Evolutionary conservation across 2,888 invertebrate genomes (phyloP), one percentile per base, ranked within the genome.

Genomic region (Tenthredo scrophulariae): DNA sequence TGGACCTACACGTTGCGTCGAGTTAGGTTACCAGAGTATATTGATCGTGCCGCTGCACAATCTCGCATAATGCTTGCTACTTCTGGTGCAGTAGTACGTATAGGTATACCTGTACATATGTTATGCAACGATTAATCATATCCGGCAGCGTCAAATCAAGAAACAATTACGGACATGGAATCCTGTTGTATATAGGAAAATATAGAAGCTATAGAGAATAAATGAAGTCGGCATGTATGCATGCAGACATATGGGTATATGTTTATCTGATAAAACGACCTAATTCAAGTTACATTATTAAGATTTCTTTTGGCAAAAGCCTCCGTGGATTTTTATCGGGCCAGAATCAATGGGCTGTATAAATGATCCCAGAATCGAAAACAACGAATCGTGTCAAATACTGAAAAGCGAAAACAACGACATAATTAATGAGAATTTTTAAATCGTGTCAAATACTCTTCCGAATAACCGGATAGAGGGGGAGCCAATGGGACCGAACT

Each of bases 391-490:
- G 40, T 62, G 62, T 80, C 80, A 62, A 80, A 77, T 18, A 80
- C 10, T n/a, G 37, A 37, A 37, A 37, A 7, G 37, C 37, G 37
- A 37, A 37, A 37, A 37, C 37, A 62, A 62, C 37, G 58, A 58
- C 15, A 62, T 62, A 40, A 62, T 80, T 9, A 15, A 62, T 3
- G 54, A 4, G 62, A 46, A 80, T 80, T 58, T 62, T 80, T 62
- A 80, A 80, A 80, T 22, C 40, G 40, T 62, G 62, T 80, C 80
- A 62, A 80, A 77, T 18, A 80, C 33, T n/a, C 43, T 74, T 74
- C 43, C 22, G 74, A 74, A 74, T 40, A 74, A 40, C 4, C 43
- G 40, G 40, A 6, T 6, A 22, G n/a, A 43, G 74, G 10, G 22
- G 43, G 74, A 74, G 40, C 74, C 77, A 46, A 77, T 54, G 77